Conservation (phyloP, 1,140 invertebrate genomes). For the Bombus soroeensis region DNA sequence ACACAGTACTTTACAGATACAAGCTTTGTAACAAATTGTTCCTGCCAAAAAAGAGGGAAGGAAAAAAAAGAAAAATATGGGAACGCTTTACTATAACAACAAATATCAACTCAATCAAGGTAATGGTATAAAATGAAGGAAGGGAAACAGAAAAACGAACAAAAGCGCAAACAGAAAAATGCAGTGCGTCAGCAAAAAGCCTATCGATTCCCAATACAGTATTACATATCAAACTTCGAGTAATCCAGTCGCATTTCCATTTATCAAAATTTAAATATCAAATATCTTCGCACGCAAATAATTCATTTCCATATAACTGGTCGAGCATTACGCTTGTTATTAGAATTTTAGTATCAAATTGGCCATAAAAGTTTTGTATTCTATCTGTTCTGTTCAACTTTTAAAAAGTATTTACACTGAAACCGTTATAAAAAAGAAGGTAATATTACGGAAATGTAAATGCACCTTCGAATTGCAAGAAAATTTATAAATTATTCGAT, state of each 20-base stretch:
- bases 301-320: not conserved
- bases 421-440: no score
- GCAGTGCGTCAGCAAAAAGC: conserved; percentile 11
- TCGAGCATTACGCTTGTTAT: not conserved
- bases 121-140: conserved; percentile 8
- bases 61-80: not conserved
- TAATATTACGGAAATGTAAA: no score
- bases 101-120: conserved; percentile 12
- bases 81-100: not conserved
- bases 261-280: conserved; percentile 9
- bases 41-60: not conserved
- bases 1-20: not conserved
- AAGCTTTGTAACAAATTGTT: not conserved
- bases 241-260: not conserved
- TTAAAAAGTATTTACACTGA: no score
- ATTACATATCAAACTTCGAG: not conserved
- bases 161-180: not conserved
- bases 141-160: not conserved
- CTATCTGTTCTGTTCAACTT: not conserved
- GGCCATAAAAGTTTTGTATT: not conserved
- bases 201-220: conserved; percentile 8
- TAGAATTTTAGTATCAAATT: not conserved
- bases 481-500: no score
- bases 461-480: no score
- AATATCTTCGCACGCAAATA: not conserved